Evolutionary conservation across 1,140 invertebrate genomes (phyloP).

Genomic region (Pseudomyrmex cubaensis): DNA sequence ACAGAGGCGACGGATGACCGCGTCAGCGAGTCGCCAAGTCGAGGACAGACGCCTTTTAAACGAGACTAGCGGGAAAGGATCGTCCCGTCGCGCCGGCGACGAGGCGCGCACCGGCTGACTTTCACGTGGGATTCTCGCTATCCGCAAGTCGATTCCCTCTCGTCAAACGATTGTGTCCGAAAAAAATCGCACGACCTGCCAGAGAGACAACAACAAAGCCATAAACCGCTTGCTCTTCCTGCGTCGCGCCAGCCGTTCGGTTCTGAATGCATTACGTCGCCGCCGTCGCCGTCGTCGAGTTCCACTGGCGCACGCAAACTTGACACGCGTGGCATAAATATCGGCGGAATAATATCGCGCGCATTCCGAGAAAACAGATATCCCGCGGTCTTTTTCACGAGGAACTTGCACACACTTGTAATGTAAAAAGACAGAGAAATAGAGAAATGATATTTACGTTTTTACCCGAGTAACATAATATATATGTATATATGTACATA

Average conservation of each 20-base stretch:
- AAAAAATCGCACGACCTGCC: conserved; percentile 37
- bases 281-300: background rate
- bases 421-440: background rate
- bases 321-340: conserved; percentile 53
- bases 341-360: conserved; percentile 46
- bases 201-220: conserved; percentile 35
- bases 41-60: conserved; percentile 67
- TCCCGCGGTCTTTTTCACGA: conserved; percentile 3
- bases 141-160: too few species aligned
- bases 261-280: conserved; percentile 45
- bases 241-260: conserved; percentile 32
- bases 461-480: background rate
- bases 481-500: background rate
- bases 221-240: conserved; percentile 47
- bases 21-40: conserved; percentile 67
- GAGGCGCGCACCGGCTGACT: conserved; percentile 40
- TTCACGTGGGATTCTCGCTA: conserved; percentile 49
- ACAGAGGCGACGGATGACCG: conserved; percentile 65
- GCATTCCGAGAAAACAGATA: conserved; percentile 44
- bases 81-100: conserved; percentile 21
- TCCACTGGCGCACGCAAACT: conserved; percentile 36
- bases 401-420: too few species aligned
- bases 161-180: background rate
- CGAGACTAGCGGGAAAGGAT: conserved; percentile 61
- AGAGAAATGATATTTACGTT: background rate